Evolutionary conservation across 2,888 invertebrate species (phyloP).

Genomic region (Cephus pygmeus): DNA sequence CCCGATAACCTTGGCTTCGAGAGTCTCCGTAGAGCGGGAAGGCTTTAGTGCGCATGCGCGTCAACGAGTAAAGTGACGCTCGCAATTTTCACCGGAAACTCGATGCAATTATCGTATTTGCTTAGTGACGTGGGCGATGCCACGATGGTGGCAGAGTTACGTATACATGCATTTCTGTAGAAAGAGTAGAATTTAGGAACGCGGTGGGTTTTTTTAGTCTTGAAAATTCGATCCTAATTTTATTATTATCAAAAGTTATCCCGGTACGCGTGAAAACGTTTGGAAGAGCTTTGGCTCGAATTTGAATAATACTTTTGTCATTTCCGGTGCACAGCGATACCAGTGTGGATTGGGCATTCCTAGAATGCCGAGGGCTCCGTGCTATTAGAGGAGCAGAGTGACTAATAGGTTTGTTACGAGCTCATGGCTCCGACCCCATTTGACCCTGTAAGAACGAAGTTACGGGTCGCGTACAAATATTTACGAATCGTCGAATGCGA

Average conservation of each 20-base stretch:
- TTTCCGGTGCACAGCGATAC: background rate
- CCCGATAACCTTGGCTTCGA: background rate
- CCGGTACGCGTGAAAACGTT: background rate
- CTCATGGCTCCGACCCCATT: constrained; percentile 32
- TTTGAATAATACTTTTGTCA: background rate
- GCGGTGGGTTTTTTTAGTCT: background rate
- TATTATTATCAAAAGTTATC: background rate
- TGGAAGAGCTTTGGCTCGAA: background rate
- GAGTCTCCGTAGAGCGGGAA: background rate
- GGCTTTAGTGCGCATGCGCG: background rate
- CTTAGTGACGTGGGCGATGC: background rate
- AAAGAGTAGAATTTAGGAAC: background rate
- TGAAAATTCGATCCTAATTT: background rate
- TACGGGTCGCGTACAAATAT: constrained; percentile 28
- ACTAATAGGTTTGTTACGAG: constrained; percentile 43
- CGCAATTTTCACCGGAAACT: background rate
- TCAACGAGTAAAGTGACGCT: background rate
- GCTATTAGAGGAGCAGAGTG: constrained; percentile 22
- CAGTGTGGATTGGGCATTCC: background rate
- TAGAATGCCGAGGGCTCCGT: background rate
- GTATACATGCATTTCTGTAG: background rate
- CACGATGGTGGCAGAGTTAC: background rate
- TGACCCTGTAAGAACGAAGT: constrained; percentile 30
- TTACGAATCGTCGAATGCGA: constrained; percentile 25
- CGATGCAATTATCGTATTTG: background rate